Evolutionary conservation across 2,113 vertebrate genomes (phyloP).

Genomic region (Halcyon senegalensis): DNA sequence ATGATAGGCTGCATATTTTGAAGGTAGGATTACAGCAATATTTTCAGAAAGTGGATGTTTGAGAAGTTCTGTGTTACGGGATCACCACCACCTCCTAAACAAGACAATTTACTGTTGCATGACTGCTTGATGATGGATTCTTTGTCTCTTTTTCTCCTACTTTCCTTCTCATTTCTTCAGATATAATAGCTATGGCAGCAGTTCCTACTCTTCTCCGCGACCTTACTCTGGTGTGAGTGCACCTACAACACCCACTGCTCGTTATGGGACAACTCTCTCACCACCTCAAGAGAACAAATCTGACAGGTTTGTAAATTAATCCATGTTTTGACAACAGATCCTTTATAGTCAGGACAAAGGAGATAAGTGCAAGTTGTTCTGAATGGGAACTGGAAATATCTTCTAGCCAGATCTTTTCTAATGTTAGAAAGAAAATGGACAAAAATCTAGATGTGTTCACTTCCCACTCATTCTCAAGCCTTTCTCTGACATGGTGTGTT

Average conservation of each 20-base stretch:
- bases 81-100: neutral
- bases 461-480: neutral
- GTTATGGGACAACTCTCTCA: constrained; percentile 67
- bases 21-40: neutral
- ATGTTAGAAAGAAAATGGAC: neutral
- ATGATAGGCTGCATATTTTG: neutral
- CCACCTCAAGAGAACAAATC: constrained; percentile 78
- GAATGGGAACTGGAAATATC: neutral
- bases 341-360: neutral
- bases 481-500: neutral
- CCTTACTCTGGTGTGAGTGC: constrained; percentile 71
- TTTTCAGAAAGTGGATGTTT: neutral
- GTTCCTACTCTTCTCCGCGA: constrained; percentile 73
- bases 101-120: neutral
- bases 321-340: neutral
- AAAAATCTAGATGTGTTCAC: neutral
- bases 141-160: neutral
- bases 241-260: constrained; percentile 71
- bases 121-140: neutral
- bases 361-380: neutral
- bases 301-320: constrained; percentile 80
- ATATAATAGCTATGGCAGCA: constrained; percentile 77
- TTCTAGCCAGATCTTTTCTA: neutral
- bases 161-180: constrained; percentile 65
- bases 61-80: neutral